Evolutionary conservation across 2,797 vertebrate genomes (phyloP).

Genomic region (Chelon auratus): DNA sequence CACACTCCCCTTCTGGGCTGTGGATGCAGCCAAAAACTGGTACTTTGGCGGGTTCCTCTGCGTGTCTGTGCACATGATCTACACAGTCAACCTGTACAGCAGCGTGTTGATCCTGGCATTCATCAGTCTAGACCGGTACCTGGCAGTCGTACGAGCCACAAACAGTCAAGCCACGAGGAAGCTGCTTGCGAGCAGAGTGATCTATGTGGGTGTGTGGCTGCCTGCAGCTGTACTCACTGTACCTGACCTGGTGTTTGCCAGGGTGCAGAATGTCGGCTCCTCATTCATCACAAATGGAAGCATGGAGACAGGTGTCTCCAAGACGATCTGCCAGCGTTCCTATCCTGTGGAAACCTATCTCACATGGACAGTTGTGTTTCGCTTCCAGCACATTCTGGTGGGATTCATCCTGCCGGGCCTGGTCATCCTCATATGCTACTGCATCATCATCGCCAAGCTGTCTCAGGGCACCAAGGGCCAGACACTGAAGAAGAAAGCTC

Average conservation of each 20-base stretch:
- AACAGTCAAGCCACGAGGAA: conserved; percentile 92
- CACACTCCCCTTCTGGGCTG: conserved; percentile 97
- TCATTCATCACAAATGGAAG: conserved; percentile 24
- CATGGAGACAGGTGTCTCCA: conserved; percentile 49
- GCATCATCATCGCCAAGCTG: conserved; percentile 94
- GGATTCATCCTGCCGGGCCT: conserved; percentile 94
- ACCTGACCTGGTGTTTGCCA: conserved; percentile 93
- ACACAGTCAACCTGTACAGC: conserved; percentile 97
- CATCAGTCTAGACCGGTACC: conserved; percentile 95
- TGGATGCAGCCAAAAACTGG: conserved; percentile 91
- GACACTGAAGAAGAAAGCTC: conserved; percentile 92
- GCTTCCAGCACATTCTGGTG: conserved; percentile 94
- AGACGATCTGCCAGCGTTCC: conserved; percentile 87
- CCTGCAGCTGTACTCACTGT: conserved; percentile 92
- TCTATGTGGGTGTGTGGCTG: conserved; percentile 95
- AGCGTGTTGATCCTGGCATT: conserved; percentile 97
- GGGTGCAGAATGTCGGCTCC: conserved; percentile 55
- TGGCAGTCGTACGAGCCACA: conserved; percentile 95
- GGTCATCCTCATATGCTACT: conserved; percentile 95
- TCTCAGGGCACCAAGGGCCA: conserved; percentile 90
- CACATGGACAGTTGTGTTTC: conserved; percentile 89
- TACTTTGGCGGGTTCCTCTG: conserved; percentile 92
- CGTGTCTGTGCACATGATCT: conserved; percentile 93
- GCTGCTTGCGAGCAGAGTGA: conserved; percentile 90
- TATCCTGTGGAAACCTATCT: conserved; percentile 82